phyloP scores from a whole-genome alignment of 2,797 vertebrate species.

The Pangasius djambal region DNA sequence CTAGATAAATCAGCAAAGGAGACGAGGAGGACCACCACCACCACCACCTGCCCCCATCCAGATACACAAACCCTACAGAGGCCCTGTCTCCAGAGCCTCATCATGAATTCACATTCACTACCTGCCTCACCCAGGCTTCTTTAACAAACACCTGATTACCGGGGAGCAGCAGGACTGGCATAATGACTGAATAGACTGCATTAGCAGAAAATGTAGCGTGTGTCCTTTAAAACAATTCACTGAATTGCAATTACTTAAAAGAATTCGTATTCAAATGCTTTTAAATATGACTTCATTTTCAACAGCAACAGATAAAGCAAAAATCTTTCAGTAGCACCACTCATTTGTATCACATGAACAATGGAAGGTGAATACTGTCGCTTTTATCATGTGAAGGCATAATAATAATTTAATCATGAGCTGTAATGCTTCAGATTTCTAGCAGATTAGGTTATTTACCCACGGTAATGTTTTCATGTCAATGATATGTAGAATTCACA shows the following conservation, averaged over 20 bases:
- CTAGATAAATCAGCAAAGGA: neutral
- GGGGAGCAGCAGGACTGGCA: neutral
- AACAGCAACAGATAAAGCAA: neutral
- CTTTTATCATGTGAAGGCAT: neutral
- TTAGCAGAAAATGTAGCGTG: neutral
- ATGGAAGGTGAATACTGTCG: neutral
- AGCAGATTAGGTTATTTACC: neutral
- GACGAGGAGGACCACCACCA: neutral
- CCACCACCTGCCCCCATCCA: neutral
- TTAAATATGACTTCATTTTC: neutral
- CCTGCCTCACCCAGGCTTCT: neutral
- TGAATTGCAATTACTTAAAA: neutral
- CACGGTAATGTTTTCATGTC: neutral
- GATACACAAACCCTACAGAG: neutral
- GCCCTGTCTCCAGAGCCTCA: neutral
- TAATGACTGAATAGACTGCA: neutral
- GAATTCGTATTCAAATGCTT: neutral
- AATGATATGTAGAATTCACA: neutral
- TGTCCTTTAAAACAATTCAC: neutral
- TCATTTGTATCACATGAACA: neutral
- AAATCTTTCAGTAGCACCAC: neutral
- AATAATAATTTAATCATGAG: neutral
- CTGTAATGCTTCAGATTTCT: neutral
- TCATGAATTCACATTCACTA: conserved; percentile 10
- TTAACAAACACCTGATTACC: neutral